phyloP scores from a whole-genome alignment of 2,888 invertebrate genomes.

The Nipponacmea schrenckii region DNA sequence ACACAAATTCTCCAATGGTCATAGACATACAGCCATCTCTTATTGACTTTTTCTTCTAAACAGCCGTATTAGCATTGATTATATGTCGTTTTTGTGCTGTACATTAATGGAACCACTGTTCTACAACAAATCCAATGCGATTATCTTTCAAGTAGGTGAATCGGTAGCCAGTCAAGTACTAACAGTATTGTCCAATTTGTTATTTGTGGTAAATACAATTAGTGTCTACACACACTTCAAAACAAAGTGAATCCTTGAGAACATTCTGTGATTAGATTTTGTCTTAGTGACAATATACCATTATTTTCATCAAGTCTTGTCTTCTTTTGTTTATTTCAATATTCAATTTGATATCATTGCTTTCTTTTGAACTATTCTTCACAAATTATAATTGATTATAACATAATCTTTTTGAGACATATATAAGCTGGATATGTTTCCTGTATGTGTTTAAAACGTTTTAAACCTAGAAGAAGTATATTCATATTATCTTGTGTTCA shows the following conservation, averaged over 20 bases:
- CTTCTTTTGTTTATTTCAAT: background rate
- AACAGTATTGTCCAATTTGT: slow-evolving; percentile 2
- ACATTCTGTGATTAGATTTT: too few relatives aligned
- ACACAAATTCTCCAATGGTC: background rate
- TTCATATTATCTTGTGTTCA: too few relatives aligned
- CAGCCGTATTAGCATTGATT: slow-evolving; percentile 3
- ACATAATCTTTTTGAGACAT: too few relatives aligned
- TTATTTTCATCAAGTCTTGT: background rate
- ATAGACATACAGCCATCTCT: background rate
- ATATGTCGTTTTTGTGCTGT: background rate
- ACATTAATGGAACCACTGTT: background rate
- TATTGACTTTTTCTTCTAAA: slow-evolving; percentile 2
- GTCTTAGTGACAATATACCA: background rate
- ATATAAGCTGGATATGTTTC: too few relatives aligned
- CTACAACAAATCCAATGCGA: background rate
- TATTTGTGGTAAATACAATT: background rate
- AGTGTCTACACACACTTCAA: too few relatives aligned
- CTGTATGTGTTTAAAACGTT: too few relatives aligned
- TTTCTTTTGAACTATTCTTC: background rate
- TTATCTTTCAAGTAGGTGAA: slow-evolving; percentile 3
- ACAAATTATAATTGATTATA: background rate
- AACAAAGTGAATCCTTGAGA: too few relatives aligned
- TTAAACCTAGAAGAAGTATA: background rate
- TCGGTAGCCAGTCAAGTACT: slow-evolving; percentile 1
- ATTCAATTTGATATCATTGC: background rate